A percentile compares a stretch with the other conserved stretches of the same genome.
Evolutionary conservation across 2,797 vertebrate species (phyloP).

Genomic region (Cichlasoma orientale): DNA sequence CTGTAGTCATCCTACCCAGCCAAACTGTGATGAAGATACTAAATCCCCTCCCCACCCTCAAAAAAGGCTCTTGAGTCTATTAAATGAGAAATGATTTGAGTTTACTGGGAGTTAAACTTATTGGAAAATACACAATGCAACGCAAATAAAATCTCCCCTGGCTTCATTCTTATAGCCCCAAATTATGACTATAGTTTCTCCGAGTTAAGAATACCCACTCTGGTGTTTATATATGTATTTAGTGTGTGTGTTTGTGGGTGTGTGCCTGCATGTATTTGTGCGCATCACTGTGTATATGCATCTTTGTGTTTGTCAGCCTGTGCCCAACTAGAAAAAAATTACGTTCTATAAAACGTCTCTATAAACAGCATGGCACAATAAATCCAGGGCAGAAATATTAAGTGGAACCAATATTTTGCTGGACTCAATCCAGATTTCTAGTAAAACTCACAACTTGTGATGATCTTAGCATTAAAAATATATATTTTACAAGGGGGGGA

Average conservation of each 20-base stretch:
- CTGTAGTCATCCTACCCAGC: background rate
- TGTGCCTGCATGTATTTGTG: background rate
- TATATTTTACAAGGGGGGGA: conserved; percentile 61
- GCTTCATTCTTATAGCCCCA: conserved; percentile 42
- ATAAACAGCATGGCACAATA: conserved; percentile 74
- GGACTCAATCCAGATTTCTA: conserved; percentile 66
- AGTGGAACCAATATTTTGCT: conserved; percentile 75
- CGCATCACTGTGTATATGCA: conserved; percentile 26
- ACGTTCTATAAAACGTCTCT: conserved; percentile 72
- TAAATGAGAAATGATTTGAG: conserved; percentile 48
- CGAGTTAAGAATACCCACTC: conserved; percentile 33
- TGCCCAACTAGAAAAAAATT: conserved; percentile 55
- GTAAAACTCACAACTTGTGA: conserved; percentile 70
- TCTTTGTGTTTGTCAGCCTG: conserved; percentile 35
- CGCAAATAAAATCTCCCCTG: conserved; percentile 57
- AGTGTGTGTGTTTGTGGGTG: conserved; percentile 14
- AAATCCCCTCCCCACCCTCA: background rate
- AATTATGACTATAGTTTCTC: conserved; percentile 66
- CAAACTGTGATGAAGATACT: conserved; percentile 18
- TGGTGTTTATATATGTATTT: conserved; percentile 32
- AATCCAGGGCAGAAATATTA: conserved; percentile 77
- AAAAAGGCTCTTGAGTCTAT: conserved; percentile 37
- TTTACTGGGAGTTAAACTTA: conserved; percentile 61
- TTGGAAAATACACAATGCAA: conserved; percentile 56
- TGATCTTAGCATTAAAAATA: conserved; percentile 73